A percentile compares a stretch with the other conserved stretches of the same genome.
phyloP scores from a whole-genome alignment of 2,888 invertebrate genomes.

The Ephialtes manifestator region DNA sequence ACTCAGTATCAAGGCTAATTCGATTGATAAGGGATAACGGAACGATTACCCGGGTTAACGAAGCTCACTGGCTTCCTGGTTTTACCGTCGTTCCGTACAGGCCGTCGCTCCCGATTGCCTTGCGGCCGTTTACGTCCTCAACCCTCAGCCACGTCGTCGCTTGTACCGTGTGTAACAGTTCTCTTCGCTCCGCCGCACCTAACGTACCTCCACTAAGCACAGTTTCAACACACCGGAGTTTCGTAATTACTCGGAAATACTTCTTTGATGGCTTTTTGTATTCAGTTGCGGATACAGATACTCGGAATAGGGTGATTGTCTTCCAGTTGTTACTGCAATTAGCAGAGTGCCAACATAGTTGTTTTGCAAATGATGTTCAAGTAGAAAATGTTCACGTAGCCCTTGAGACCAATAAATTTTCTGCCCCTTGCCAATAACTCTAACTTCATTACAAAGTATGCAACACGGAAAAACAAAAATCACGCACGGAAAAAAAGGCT shows the following conservation, averaged over 20 bases:
- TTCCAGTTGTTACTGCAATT: conserved; percentile 5
- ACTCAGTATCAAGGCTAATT: conserved; percentile 73
- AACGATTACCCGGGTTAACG: conserved; percentile 73
- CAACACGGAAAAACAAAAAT: not conserved
- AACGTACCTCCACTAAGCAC: conserved; percentile 18
- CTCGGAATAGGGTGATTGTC: conserved; percentile 7
- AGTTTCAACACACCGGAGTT: conserved; percentile 53
- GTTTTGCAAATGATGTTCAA: not conserved
- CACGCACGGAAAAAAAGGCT: too few relatives aligned
- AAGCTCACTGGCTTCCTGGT: conserved; percentile 71
- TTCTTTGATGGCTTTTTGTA: conserved; percentile 46
- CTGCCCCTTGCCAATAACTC: not conserved
- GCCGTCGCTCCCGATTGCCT: conserved; percentile 57
- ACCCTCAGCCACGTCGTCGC: conserved; percentile 16
- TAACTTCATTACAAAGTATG: not conserved
- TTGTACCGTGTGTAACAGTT: conserved; percentile 8
- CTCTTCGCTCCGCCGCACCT: conserved; percentile 4
- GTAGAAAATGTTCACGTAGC: not conserved
- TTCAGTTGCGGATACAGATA: conserved; percentile 49
- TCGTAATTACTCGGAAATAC: conserved; percentile 66
- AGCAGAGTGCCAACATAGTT: not conserved
- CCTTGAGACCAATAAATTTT: not conserved
- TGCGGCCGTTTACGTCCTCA: conserved; percentile 37
- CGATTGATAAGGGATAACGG: conserved; percentile 78
- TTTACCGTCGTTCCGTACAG: conserved; percentile 64